Conservation (phyloP, 2,797 vertebrate species). For the Diplodus puntazzo region DNA sequence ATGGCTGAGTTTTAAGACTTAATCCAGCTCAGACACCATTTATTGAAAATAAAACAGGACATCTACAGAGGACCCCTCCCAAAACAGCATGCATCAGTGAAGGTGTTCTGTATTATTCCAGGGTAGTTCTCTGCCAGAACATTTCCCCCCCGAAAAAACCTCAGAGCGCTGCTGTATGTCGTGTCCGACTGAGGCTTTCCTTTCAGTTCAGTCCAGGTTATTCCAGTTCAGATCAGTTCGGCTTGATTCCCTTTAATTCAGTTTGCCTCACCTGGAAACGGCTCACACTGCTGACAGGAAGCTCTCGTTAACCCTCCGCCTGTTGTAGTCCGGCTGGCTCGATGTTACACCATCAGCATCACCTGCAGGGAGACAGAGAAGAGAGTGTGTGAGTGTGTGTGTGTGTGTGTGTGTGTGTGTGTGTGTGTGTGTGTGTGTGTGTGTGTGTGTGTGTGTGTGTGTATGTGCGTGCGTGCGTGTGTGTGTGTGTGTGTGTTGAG, state of each 20-base stretch:
- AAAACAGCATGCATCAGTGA: neutral
- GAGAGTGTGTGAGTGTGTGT: slow-evolving; percentile 10
- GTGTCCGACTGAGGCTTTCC: slow-evolving; percentile 24
- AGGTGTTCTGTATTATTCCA: slow-evolving; percentile 36
- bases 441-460: slow-evolving; percentile 7
- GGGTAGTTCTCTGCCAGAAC: slow-evolving; percentile 14
- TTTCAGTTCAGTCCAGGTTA: slow-evolving; percentile 42
- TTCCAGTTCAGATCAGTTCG: slow-evolving; percentile 56
- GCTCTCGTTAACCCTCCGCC: slow-evolving; percentile 30
- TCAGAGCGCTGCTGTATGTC: slow-evolving; percentile 21
- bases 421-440: slow-evolving; percentile 7
- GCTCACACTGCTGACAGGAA: slow-evolving; percentile 25
- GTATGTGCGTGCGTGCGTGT: slow-evolving; percentile 2
- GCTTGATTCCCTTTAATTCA: slow-evolving; percentile 59
- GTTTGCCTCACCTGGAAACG: slow-evolving; percentile 59
- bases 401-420: slow-evolving; percentile 3
- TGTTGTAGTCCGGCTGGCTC: neutral
- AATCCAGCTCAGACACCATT: neutral
- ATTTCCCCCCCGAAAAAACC: neutral
- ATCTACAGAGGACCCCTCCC: neutral
- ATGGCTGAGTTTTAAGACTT: neutral
- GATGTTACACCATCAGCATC: slow-evolving; percentile 54
- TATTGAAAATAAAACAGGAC: neutral
- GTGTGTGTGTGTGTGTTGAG: slow-evolving; percentile 4
- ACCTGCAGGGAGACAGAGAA: slow-evolving; percentile 57